A percentile compares a stretch with the other conserved stretches of the same genome.
These are phyloP conservation scores for Falco cherrug DNA, from an alignment of 2,797 vertebrate genomes.

Conservation along the genomic window DNA sequence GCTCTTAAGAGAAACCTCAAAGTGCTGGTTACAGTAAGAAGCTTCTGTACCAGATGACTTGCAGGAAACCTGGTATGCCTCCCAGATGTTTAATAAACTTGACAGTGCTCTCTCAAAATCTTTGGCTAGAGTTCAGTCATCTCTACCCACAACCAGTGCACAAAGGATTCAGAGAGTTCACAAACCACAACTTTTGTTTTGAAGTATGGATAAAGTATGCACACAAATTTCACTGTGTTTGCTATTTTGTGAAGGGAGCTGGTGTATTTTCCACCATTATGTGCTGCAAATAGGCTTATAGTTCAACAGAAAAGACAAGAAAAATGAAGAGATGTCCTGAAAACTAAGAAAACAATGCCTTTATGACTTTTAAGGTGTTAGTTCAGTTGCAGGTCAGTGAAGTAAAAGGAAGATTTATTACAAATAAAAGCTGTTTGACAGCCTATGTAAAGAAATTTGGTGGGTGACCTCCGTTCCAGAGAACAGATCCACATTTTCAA, in stretches of 20 bases:
- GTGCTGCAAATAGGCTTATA: neutral
- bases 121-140: conserved; percentile 24
- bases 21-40: neutral
- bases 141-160: neutral
- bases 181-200: conserved; percentile 3
- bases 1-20: conserved; percentile 3
- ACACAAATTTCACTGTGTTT: neutral
- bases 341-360: neutral
- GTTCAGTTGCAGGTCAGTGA: neutral
- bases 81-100: conserved; percentile 43
- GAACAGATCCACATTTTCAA: neutral
- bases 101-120: neutral
- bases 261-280: neutral
- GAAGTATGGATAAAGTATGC: neutral
- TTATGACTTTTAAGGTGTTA: neutral
- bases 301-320: neutral
- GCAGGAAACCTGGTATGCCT: conserved; percentile 3
- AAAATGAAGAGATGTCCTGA: neutral
- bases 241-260: neutral
- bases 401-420: neutral
- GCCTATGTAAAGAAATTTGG: neutral
- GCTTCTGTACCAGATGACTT: neutral
- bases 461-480: neutral
- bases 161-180: conserved; percentile 8
- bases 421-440: neutral